These are phyloP conservation scores for Ellobium chinense DNA, from an alignment of 2,888 invertebrate genomes.

Conservation along the genomic window DNA sequence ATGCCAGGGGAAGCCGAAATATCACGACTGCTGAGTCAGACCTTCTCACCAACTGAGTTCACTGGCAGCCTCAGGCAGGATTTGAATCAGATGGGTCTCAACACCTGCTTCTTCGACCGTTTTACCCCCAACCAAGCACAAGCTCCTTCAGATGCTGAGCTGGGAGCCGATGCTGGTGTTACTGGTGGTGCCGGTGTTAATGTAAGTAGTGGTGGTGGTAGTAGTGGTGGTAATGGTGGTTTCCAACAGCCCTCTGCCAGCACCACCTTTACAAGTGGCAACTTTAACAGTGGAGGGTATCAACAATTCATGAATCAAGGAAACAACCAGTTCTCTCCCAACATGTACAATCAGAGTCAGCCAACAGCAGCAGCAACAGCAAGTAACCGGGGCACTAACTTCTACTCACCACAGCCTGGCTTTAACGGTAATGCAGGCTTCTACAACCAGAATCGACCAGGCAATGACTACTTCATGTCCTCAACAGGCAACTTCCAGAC, in stretches of 20 bases:
- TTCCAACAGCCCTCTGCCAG: background rate
- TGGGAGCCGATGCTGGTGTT: background rate
- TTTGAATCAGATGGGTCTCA: background rate
- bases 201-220: background rate
- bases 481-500: conserved; percentile 1
- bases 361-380: background rate
- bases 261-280: background rate
- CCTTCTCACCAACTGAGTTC: conserved; percentile 1
- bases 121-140: background rate
- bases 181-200: background rate
- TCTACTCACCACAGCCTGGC: conserved; percentile 1
- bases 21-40: background rate
- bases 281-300: background rate
- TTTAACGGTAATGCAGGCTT: conserved; percentile 4
- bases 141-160: background rate
- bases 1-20: no score
- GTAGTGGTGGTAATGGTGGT: background rate
- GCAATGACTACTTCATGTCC: conserved; percentile 10
- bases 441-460: background rate
- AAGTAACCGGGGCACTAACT: background rate
- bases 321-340: background rate
- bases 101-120: background rate
- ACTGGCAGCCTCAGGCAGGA: conserved; percentile 5
- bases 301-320: background rate
- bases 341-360: background rate